Percentiles rank a stretch among this genome's conserved stretches.
Conservation (phyloP, 2,797 vertebrate species). For the Anguilla anguilla region DNA sequence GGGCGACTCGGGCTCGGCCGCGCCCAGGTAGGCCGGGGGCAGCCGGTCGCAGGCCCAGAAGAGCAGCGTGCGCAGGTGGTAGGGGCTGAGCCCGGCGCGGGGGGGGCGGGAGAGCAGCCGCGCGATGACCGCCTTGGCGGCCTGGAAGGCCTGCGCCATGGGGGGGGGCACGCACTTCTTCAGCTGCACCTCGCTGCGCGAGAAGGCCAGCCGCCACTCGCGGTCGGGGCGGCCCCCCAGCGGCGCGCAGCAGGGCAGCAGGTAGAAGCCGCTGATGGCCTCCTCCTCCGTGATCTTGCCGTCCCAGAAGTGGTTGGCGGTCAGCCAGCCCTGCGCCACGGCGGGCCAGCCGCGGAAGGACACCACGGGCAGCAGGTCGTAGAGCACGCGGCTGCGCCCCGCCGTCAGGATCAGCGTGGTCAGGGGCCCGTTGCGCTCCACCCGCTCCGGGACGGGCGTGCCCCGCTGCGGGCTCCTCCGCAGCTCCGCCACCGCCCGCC, state of each 20-base stretch:
- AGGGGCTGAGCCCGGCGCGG: constrained; percentile 75
- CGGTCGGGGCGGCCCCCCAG: constrained; percentile 70
- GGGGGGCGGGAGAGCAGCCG: constrained; percentile 70
- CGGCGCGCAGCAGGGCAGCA: constrained; percentile 79
- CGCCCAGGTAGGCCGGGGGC: constrained; percentile 75
- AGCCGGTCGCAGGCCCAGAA: constrained; percentile 89
- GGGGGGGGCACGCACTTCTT: constrained; percentile 82
- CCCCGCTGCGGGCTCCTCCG: constrained; percentile 75
- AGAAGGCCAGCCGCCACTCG: constrained; percentile 85
- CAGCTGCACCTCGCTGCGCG: constrained; percentile 86
- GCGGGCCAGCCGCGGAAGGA: constrained; percentile 86
- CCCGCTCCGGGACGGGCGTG: constrained; percentile 75
- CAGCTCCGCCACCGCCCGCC: constrained; percentile 73
- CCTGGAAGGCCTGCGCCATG: constrained; percentile 81
- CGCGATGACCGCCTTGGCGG: constrained; percentile 77
- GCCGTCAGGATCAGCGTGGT: constrained; percentile 81
- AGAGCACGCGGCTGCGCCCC: constrained; percentile 79
- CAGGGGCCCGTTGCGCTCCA: constrained; percentile 80
- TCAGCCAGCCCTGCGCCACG: constrained; percentile 81
- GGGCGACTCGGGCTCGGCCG: constrained; percentile 73
- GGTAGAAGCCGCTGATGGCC: constrained; percentile 82
- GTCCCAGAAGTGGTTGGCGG: constrained; percentile 85
- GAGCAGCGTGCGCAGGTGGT: constrained; percentile 83
- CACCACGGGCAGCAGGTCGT: constrained; percentile 86
- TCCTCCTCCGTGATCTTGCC: constrained; percentile 81